phyloP scores from a whole-genome alignment of 2,888 invertebrate species.

The Seira ritae region DNA sequence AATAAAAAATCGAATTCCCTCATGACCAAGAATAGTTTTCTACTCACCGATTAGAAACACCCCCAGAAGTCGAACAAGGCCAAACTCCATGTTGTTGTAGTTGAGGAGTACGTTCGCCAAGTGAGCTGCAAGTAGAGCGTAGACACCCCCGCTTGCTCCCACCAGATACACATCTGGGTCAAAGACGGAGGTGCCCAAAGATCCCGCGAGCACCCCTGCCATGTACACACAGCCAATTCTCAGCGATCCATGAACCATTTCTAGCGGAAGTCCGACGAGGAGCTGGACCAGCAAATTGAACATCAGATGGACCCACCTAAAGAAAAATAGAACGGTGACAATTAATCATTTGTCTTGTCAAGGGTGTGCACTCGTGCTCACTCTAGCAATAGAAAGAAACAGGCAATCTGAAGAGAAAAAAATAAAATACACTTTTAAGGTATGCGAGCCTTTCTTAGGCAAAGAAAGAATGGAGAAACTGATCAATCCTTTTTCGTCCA shows the following conservation, averaged over 20 bases:
- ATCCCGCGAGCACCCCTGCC: constrained; percentile 91
- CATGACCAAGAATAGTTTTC: neutral
- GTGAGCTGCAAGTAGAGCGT: constrained; percentile 96
- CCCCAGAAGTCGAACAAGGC: constrained; percentile 90
- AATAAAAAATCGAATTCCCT: too few species aligned
- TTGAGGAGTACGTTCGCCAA: constrained; percentile 96
- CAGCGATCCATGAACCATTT: constrained; percentile 96
- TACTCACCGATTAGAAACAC: constrained; percentile 92
- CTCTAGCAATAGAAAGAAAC: too few species aligned
- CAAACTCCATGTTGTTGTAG: constrained; percentile 96
- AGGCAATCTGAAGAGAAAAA: too few species aligned
- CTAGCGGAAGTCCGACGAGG: constrained; percentile 93
- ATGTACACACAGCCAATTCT: constrained; percentile 89
- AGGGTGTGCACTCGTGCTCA: too few species aligned
- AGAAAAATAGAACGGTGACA: constrained; percentile 19
- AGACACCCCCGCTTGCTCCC: constrained; percentile 98
- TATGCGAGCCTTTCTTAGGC: too few species aligned
- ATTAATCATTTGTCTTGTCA: too few species aligned
- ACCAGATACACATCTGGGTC: constrained; percentile 96
- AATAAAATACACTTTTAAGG: too few species aligned
- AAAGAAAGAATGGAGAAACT: too few species aligned
- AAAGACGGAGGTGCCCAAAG: constrained; percentile 90
- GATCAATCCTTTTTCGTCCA: too few species aligned
- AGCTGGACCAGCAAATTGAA: constrained; percentile 97
- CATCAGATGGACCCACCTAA: constrained; percentile 93